These are phyloP conservation scores for Sialis fuliginosa DNA, from an alignment of 2,888 invertebrate species.

Conservation along the genomic window DNA sequence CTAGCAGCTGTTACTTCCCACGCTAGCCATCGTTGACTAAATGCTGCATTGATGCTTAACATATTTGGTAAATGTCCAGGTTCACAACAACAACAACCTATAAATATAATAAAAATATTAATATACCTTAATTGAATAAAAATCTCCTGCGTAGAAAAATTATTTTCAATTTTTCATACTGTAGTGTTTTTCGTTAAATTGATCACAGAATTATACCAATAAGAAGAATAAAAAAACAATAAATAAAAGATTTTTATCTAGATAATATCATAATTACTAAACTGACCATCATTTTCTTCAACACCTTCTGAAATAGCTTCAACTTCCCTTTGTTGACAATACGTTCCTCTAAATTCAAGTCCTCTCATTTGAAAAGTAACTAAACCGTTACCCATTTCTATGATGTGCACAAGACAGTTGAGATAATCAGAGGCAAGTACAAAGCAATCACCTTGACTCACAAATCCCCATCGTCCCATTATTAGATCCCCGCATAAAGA, in stretches of 20 bases:
- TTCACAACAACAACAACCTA: conserved; percentile 79
- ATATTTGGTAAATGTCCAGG: conserved; percentile 77
- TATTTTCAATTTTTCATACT: too few relatives aligned
- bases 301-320: conserved; percentile 97
- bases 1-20: conserved; percentile 96
- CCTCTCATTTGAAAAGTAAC: conserved; percentile 97
- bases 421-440: conserved; percentile 95
- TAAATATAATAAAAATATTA: conserved; percentile 9
- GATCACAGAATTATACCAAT: background rate
- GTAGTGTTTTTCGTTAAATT: background rate
- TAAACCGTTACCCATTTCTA: conserved; percentile 93
- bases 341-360: conserved; percentile 93
- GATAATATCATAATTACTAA: background rate
- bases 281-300: conserved; percentile 76
- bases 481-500: conserved; percentile 86
- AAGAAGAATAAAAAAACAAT: conserved; percentile 2
- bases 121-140: background rate
- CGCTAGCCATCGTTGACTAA: conserved; percentile 91
- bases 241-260: background rate
- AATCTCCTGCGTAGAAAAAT: too few relatives aligned
- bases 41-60: conserved; percentile 91
- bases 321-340: conserved; percentile 96
- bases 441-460: conserved; percentile 94
- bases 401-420: conserved; percentile 93
- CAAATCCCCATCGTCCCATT: conserved; percentile 89